Base-by-base conservation (phyloP, 2,888 invertebrate species). In the Gibbula magus region DNA sequence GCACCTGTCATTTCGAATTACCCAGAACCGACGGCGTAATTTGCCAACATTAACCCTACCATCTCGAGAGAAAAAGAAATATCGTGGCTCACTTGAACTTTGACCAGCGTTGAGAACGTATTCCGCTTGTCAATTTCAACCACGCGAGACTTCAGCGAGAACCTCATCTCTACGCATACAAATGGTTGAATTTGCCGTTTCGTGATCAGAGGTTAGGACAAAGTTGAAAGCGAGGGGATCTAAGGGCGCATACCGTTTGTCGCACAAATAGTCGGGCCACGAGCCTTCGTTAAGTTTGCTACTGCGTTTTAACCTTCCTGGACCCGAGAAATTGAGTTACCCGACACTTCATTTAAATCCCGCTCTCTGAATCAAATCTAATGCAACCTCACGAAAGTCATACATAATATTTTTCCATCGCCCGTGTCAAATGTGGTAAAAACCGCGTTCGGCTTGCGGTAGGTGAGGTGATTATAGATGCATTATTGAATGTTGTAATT, bases 1-100 rank as follows among this genome's bases (percentile, higher is more conserved):
- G 32, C 70, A 78, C 32, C 78, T 78, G 78, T 78, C 78, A 78
- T 16, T 52, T 29, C 52, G 78, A 78, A 78, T 78, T 70, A 78
- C 29, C 52, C n/a, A 20, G 51, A 32, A 35, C 35, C 35, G 51
- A 16, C 61, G 70, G 70, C 70, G 70, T 67, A 78, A 78, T 78
- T 70, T 78, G 78, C 70, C 39, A 66, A 78, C 61, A 78, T 70
- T 78, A 70, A 78, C 78, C 78, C 70, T 29, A 29, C 20, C 70
- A 52, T 78, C 70, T 45, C 45, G 52, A 70, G 52, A 67, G 70
- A 53, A 70, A 78, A 70, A 70, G 52, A 70, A 61, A 67, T 53
- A 70, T 70, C 78, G 78, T 61, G 67, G 61, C 78, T 39, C 78
- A 78, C 66, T 78, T 78, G 78, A 78, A 67, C 61, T 51, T 52